Percentiles rank a stretch among this genome's conserved stretches.
Evolutionary conservation across 2,888 invertebrate species (phyloP).

Genomic region (Phalera bucephala): DNA sequence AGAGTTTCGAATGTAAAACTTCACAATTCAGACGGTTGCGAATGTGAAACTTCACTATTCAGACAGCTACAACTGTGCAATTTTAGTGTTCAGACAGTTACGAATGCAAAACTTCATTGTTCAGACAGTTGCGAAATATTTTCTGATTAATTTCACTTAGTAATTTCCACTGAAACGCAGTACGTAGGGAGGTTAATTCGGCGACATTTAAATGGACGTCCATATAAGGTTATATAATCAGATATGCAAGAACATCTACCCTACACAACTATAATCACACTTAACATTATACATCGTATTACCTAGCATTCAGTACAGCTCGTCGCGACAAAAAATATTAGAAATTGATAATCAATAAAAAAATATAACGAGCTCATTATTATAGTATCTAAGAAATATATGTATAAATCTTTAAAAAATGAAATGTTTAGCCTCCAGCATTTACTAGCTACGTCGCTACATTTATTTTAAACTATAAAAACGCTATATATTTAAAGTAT

Average conservation of each 20-base stretch:
- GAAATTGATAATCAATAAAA: conserved; percentile 23
- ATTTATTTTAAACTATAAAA: conserved; percentile 35
- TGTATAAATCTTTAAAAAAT: conserved; percentile 22
- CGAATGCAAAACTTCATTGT: too few relatives aligned
- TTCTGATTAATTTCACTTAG: not conserved
- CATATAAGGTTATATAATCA: conserved; percentile 18
- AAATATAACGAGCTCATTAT: conserved; percentile 53
- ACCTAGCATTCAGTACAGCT: conserved; percentile 53
- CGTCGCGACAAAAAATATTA: conserved; percentile 39
- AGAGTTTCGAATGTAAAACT: too few relatives aligned
- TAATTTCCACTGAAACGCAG: conserved; percentile 24
- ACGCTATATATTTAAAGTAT: conserved; percentile 34
- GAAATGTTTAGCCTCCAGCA: conserved; percentile 11
- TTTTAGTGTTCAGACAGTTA: too few relatives aligned
- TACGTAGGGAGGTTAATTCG: conserved; percentile 20
- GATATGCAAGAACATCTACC: conserved; percentile 48
- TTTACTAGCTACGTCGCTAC: conserved; percentile 12
- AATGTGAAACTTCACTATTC: too few relatives aligned
- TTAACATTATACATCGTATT: conserved; percentile 28
- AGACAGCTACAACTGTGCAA: too few relatives aligned
- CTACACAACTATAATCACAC: conserved; percentile 50
- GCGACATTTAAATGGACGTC: conserved; percentile 30
- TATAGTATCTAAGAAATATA: conserved; percentile 25
- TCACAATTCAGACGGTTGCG: too few relatives aligned
- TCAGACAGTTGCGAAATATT: not conserved